Base-by-base conservation (phyloP, 2,888 invertebrate species). In the Villa cingulata region DNA sequence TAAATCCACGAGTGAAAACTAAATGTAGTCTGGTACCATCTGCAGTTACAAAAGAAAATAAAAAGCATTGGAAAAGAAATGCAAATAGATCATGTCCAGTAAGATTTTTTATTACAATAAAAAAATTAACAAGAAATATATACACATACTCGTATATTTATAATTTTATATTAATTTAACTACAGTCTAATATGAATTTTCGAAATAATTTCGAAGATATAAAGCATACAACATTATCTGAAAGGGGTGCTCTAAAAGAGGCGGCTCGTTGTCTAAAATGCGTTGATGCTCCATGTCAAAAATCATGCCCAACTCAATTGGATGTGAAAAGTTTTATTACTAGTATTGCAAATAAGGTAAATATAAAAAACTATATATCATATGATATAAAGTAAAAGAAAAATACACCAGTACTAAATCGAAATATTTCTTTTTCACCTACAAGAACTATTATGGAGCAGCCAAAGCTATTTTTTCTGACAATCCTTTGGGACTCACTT, bases 311-410 rank as follows among this genome's bases (percentile, higher is more conserved):
- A 0, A 98, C 97, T 0, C 95, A 97, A 68, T 73, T 98, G 50
- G 97, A 98, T 61, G 80, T 98, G 53, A 98, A 98, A 69, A 81
- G 86, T 49, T 98, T 98, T 65, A 98, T 98, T 48, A 88, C 88
- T 1, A 91, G 91, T 66, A 98, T 98, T 57, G 80, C 94, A 20
- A 96, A 90, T 63, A 95, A 89, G 78, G 89, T 57, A 46, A 6
- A 41, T 14, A 37, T 34, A 34, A n/a, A 27, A 2, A 7, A 15
- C 15, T n/a, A 14, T 41, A 27, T 12, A 23, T 27, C 27, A 27
- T 9, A 27, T n/a, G n/a, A n/a, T n/a, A n/a, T n/a, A n/a, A n/a
- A n/a, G n/a, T n/a, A n/a, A n/a, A n/a, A n/a, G n/a, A n/a, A n/a
- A n/a, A n/a, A n/a, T n/a, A n/a, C n/a, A n/a, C n/a, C n/a, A n/a